Base-by-base conservation (phyloP, 1,140 invertebrate genomes). In the Sycophila sp. region DNA sequence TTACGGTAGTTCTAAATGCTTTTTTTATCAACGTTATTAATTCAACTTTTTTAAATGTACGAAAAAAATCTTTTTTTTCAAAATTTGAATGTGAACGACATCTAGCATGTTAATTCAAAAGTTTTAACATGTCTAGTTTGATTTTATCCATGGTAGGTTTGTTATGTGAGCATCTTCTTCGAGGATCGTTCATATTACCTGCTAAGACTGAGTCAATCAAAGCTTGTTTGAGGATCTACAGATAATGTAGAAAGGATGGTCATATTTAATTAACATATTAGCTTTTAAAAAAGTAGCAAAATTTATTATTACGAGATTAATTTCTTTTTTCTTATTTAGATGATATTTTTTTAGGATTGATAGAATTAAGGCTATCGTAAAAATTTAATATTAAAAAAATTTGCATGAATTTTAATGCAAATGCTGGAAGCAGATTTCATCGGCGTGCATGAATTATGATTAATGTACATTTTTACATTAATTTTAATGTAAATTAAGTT, bases 121-220 rank as follows among this genome's bases (percentile, higher is more conserved):
- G 55, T 68, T 47, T 68, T 51, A 28, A 6, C n/a, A n/a, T n/a
- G n/a, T n/a, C 26, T 38, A 30, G 13, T 8, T 26, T 28, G 15
- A 59, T 68, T 68, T 49, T 49, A 68, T 59, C 40, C 51, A 66
- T 66, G 15, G 38, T 56, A 34, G 53, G 36, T 45, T 66, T 45
- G 53, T 28, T 15, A 53, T 38, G 22, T 11, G 2, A 8, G 10
- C 30, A 45, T 26, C 38, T 22, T 1, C 4, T 7, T 11, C 6
- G n/a, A 28, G 32, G 15, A 53, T 2, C 24, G 55, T 55, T 53
- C 53, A 65, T 65, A 40, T 30, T 36, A 17, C 40, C 13, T 24
- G 63, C 47, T 55, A 65, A 65, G n/a, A 40, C 10, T 8, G n/a
- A 26, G 19, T 40, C 28, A 40, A 40, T 55, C n/a, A 6, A 40